Evolutionary conservation across 2,113 vertebrate genomes (phyloP).

Genomic region (Corythaixoides concolor): DNA sequence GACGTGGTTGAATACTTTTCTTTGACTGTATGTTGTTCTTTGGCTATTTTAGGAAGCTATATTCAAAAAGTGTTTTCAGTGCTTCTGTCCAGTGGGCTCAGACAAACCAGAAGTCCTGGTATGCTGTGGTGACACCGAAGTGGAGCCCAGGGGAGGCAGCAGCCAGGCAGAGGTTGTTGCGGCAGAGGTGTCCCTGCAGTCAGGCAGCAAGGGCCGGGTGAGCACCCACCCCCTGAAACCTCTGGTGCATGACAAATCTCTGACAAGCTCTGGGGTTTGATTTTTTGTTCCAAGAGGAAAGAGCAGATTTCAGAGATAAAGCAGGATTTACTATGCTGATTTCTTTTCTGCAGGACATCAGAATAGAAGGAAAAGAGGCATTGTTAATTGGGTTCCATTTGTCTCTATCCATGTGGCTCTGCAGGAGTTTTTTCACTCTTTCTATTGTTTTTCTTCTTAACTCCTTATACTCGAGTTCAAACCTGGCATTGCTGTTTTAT

Average conservation of each 20-base stretch:
- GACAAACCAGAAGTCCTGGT: neutral
- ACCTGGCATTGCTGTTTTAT: neutral
- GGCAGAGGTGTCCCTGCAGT: neutral
- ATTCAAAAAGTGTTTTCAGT: neutral
- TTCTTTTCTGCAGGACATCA: constrained; percentile 43
- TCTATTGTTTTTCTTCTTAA: neutral
- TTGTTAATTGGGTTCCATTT: neutral
- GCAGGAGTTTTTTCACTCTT: neutral
- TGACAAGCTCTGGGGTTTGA: constrained; percentile 18
- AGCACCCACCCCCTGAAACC: neutral
- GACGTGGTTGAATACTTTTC: neutral
- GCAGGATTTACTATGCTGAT: constrained; percentile 71
- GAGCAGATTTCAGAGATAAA: constrained; percentile 65
- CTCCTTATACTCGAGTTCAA: neutral
- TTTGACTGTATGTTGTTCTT: neutral
- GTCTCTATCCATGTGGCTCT: neutral
- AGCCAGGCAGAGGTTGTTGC: neutral
- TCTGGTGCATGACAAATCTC: constrained; percentile 60
- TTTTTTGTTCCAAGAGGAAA: constrained; percentile 45
- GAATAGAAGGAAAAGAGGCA: constrained; percentile 11
- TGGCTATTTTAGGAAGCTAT: constrained; percentile 2
- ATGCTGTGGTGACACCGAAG: neutral
- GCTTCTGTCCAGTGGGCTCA: neutral
- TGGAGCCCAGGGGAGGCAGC: neutral
- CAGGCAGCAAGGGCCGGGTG: neutral